Conservation (phyloP, 2,113 vertebrate genomes). For the Festucalex cinctus region DNA sequence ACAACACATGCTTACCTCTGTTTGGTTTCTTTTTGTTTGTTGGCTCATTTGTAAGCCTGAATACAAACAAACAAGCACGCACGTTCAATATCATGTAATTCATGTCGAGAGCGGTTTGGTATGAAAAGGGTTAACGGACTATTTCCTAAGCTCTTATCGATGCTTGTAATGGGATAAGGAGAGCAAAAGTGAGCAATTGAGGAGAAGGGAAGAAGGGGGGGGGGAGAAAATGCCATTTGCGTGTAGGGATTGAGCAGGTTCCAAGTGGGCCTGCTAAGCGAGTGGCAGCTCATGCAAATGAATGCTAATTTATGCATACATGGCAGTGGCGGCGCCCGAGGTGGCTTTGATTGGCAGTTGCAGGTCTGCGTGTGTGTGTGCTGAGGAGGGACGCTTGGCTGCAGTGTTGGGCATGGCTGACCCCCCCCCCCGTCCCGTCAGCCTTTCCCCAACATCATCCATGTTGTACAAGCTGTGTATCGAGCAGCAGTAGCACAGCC, state of each 20-base stretch:
- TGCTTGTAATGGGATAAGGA: constrained; percentile 66
- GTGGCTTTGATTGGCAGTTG: constrained; percentile 78
- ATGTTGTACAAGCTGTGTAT: constrained; percentile 69
- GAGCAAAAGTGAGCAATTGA: constrained; percentile 61
- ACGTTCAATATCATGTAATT: constrained; percentile 44
- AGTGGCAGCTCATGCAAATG: constrained; percentile 77
- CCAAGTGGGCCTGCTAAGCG: constrained; percentile 74
- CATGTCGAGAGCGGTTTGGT: constrained; percentile 49
- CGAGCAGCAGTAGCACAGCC: constrained; percentile 51
- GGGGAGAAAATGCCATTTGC: constrained; percentile 72
- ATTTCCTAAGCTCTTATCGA: constrained; percentile 67
- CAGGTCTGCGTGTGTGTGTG: constrained; percentile 68
- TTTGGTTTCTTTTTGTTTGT: constrained; percentile 35
- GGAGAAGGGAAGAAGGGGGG: constrained; percentile 32
- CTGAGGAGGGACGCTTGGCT: constrained; percentile 66
- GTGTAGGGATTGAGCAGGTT: constrained; percentile 42
- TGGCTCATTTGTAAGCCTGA: constrained; percentile 38
- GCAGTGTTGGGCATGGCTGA: constrained; percentile 65
- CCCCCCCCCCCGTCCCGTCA: not conserved
- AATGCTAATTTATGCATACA: constrained; percentile 77
- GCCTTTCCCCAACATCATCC: constrained; percentile 13
- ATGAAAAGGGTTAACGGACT: constrained; percentile 62
- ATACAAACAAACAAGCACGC: constrained; percentile 44
- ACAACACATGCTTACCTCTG: not conserved
- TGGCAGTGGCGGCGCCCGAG: constrained; percentile 73